Percentiles rank a stretch among this genome's conserved stretches.
These are phyloP conservation scores for Cephalopterus ornatus DNA, from an alignment of 2,113 vertebrate genomes.

Conservation along the genomic window DNA sequence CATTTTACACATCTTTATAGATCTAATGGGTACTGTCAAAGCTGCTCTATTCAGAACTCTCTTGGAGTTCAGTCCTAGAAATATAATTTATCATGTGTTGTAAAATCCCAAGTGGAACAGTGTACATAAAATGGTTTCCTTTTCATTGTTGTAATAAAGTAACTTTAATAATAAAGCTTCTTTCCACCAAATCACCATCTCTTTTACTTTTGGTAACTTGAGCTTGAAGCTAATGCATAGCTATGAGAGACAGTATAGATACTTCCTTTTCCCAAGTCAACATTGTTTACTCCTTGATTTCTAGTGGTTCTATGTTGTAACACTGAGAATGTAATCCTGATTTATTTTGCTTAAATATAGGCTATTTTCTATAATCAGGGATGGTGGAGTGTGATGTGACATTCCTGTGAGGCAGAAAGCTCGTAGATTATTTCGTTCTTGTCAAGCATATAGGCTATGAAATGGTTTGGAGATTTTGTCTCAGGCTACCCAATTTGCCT, in stretches of 20 bases:
- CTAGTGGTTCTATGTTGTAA: background rate
- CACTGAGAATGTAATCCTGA: background rate
- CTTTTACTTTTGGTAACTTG: background rate
- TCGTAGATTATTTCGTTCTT: background rate
- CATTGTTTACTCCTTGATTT: background rate
- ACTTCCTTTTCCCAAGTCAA: background rate
- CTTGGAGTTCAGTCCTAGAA: background rate
- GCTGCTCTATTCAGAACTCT: background rate
- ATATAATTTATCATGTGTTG: background rate
- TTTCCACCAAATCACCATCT: background rate
- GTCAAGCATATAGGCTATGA: background rate
- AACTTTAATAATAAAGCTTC: background rate
- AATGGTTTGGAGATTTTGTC: background rate
- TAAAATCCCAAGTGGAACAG: background rate
- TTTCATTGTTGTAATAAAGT: background rate
- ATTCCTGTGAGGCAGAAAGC: background rate
- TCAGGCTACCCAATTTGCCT: background rate
- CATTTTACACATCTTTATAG: slow-evolving; percentile 41
- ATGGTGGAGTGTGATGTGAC: background rate
- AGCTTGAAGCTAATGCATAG: background rate
- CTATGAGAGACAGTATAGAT: background rate
- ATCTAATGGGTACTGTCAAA: background rate
- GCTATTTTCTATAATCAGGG: background rate
- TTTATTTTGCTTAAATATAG: background rate
- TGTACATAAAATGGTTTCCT: background rate